Evolutionary conservation across 2,797 vertebrate genomes (phyloP).

Genomic region (Rhinophrynus dorsalis): DNA sequence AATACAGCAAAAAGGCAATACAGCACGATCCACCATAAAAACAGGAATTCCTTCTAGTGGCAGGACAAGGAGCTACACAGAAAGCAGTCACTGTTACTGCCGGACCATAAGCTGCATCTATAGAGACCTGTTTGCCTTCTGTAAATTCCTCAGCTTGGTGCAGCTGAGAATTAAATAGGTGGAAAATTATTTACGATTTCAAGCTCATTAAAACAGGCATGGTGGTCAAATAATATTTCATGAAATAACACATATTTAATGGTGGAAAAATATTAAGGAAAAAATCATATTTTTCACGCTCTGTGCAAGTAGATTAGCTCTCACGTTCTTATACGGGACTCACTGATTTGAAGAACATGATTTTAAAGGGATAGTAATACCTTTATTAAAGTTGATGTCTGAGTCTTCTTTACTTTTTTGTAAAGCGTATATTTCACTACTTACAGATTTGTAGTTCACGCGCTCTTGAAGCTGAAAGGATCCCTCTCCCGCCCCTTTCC

Average conservation of each 20-base stretch:
- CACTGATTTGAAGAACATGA: no score
- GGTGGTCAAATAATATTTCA: not conserved
- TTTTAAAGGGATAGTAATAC: no score
- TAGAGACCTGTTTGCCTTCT: no score
- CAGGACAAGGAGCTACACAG: not conserved
- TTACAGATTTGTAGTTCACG: no score
- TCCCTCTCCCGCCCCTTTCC: no score
- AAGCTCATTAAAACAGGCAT: constrained; percentile 20
- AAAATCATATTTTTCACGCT: not conserved
- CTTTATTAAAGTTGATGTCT: no score
- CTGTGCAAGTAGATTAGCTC: not conserved
- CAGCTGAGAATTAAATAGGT: not conserved
- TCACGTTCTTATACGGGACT: not conserved
- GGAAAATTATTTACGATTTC: constrained; percentile 1
- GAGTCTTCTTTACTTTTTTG: no score
- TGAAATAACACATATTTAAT: not conserved
- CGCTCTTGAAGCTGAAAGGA: no score
- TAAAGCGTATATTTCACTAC: no score
- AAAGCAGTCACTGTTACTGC: no score
- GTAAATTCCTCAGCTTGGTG: not conserved
- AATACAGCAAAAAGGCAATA: not conserved
- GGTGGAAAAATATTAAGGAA: not conserved
- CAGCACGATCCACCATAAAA: constrained; percentile 30
- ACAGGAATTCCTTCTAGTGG: not conserved
- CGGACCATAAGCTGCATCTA: no score